Evolutionary conservation across 2,888 invertebrate species (phyloP).

Genomic region (Drosophila hamatofila): DNA sequence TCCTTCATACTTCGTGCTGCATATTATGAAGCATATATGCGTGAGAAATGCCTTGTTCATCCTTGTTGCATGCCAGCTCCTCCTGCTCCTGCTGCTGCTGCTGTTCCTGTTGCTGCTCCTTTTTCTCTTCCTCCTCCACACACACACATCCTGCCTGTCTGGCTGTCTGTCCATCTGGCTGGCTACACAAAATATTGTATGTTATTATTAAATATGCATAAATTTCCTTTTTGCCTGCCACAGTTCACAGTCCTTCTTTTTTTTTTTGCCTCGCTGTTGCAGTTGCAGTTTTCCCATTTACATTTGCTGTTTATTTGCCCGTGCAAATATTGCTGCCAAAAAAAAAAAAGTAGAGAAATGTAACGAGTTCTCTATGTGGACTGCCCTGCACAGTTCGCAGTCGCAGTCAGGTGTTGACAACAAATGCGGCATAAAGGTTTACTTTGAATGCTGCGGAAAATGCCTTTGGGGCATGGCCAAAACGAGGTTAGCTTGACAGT

Average conservation of each 20-base stretch:
- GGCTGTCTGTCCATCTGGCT: slow-evolving; percentile 10
- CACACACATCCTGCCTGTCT: slow-evolving; percentile 9
- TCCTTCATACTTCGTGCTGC: slow-evolving; percentile 42
- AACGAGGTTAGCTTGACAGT: slow-evolving; percentile 16
- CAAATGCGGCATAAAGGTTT: slow-evolving; percentile 21
- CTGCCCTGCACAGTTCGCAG: background rate
- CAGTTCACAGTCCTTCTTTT: slow-evolving; percentile 11
- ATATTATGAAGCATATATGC: slow-evolving; percentile 69
- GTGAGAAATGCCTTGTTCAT: slow-evolving; percentile 73
- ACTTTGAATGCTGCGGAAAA: slow-evolving; percentile 18
- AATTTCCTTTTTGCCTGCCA: slow-evolving; percentile 65
- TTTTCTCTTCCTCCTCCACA: background rate
- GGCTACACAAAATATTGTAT: slow-evolving; percentile 56
- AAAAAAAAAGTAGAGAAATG: background rate
- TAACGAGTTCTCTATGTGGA: background rate
- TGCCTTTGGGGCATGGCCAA: slow-evolving; percentile 5
- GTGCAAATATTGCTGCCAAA: slow-evolving; percentile 64
- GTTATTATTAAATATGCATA: slow-evolving; percentile 78
- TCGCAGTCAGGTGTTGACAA: slow-evolving; percentile 32
- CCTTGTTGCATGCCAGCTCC: slow-evolving; percentile 33
- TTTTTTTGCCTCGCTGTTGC: slow-evolving; percentile 10
- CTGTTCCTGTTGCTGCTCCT: too few species aligned
- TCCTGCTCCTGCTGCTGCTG: slow-evolving; percentile 7
- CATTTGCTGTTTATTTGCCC: slow-evolving; percentile 74
- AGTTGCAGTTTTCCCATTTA: slow-evolving; percentile 62